Evolutionary conservation across 2,797 vertebrate genomes (phyloP), one percentile per base, ranked within the genome.

Genomic region (Gymnopithys bicolor): DNA sequence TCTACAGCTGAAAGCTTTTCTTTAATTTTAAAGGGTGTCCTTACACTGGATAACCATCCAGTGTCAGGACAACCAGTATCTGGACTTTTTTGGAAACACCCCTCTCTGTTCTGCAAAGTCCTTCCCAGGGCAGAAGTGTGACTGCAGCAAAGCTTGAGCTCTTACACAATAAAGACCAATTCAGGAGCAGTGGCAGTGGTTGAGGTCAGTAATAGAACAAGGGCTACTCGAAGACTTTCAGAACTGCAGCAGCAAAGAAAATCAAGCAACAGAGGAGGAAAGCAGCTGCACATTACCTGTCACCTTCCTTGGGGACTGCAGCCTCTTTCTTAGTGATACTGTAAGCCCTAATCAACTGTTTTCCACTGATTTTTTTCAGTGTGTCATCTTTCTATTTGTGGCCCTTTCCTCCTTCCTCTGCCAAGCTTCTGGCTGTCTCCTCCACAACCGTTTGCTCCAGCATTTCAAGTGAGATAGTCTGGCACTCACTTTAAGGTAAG

Each of bases 401-500:
- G 19, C 19, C 49, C 19, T 78, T 68, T 86, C 58, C 27, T 88
- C n/a, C 53, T 55, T 51, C 7, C 21, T 28, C 18, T 39, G 24
- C 21, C 6, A 5, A 66, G 16, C 24, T 81, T 84, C 30, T 32
- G 9, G 15, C 41, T 67, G 24, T 6, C 75, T 64, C 25, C 46
- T 64, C 37, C 69, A 75, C 8, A 73, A 12, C 35, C 37, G 10
- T 30, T 49, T 32, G 30, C 43, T 35, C 62, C 0, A 0, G 19
- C 28, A 58, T 60, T 87, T 58, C 58, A 41, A 53, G 73, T 2
- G 37, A 37, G 33, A 41, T 0, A n/a, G 11, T 1, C 25, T 19
- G 33, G 22, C 0, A 0, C 32, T 56, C 27, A 3, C 27, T 59
- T 41, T 6, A 22, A 13, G n/a, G 56, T 2, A 3, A 27, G 60